Evolutionary conservation across 2,113 vertebrate species (phyloP).

Genomic region (Caretta caretta): DNA sequence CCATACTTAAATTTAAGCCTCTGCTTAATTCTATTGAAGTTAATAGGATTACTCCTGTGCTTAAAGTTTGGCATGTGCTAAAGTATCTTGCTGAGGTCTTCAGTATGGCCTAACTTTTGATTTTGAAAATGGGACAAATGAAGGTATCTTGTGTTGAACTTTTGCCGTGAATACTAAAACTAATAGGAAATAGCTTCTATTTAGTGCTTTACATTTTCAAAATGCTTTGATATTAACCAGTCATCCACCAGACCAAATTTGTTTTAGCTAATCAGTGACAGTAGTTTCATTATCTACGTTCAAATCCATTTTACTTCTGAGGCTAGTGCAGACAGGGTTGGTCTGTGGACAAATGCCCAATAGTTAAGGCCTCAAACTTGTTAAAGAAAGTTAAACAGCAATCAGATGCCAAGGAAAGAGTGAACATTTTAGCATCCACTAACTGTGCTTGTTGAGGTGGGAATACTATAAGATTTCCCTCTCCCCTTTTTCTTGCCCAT

Average conservation of each 20-base stretch:
- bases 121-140: background rate
- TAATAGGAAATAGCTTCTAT: background rate
- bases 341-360: background rate
- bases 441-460: constrained; percentile 28
- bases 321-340: background rate
- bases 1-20: background rate
- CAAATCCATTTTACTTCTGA: background rate
- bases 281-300: background rate
- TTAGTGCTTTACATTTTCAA: background rate
- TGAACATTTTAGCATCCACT: constrained; percentile 9
- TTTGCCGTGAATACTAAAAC: background rate
- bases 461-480: constrained; percentile 23
- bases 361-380: background rate
- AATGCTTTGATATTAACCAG: background rate
- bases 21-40: background rate
- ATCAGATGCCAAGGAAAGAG: background rate
- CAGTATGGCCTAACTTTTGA: background rate
- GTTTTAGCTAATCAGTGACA: background rate
- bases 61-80: background rate
- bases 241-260: background rate
- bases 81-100: background rate
- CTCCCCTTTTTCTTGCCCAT: constrained; percentile 30
- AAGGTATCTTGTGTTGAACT: no score
- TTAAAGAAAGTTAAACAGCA: background rate
- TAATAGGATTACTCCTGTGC: background rate